Percentiles rank a stretch among this genome's conserved stretches.
Evolutionary conservation across 1,140 invertebrate genomes (phyloP).

Genomic region (Drosophila nannoptera): DNA sequence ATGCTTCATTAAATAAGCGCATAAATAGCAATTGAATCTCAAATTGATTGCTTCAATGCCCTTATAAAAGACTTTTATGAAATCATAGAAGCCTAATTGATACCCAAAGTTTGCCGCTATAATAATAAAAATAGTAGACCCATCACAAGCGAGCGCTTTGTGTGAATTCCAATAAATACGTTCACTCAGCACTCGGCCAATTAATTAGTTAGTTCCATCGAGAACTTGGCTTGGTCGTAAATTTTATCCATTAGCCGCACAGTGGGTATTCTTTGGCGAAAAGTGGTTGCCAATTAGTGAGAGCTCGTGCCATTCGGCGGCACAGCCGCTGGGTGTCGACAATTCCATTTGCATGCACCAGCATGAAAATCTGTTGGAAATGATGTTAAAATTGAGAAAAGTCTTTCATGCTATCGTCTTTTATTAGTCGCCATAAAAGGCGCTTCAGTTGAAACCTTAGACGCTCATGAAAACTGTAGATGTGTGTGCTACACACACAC

Average conservation of each 20-base stretch:
- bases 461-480: slow-evolving; percentile 36
- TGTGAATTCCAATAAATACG: slow-evolving; percentile 9
- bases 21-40: not conserved
- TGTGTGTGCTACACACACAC: slow-evolving; percentile 1
- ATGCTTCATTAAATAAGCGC: not conserved
- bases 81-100: slow-evolving; percentile 12
- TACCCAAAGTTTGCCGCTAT: slow-evolving; percentile 8
- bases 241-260: slow-evolving; percentile 71
- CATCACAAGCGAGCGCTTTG: not conserved
- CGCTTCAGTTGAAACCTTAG: slow-evolving; percentile 38
- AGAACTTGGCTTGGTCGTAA: slow-evolving; percentile 57
- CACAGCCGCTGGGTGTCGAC: not conserved
- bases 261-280: slow-evolving; percentile 67
- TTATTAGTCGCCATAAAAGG: slow-evolving; percentile 41
- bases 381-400: not conserved
- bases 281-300: slow-evolving; percentile 71
- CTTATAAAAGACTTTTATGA: slow-evolving; percentile 7
- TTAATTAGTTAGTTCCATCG: slow-evolving; percentile 46
- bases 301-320: slow-evolving; percentile 28
- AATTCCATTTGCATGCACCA: slow-evolving; percentile 55
- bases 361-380: slow-evolving; percentile 6
- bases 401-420: slow-evolving; percentile 24
- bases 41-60: not conserved
- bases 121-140: not conserved
- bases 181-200: slow-evolving; percentile 10